These are phyloP conservation scores for Seriola dumerili DNA, from an alignment of 2,113 vertebrate genomes.

Conservation along the genomic window DNA sequence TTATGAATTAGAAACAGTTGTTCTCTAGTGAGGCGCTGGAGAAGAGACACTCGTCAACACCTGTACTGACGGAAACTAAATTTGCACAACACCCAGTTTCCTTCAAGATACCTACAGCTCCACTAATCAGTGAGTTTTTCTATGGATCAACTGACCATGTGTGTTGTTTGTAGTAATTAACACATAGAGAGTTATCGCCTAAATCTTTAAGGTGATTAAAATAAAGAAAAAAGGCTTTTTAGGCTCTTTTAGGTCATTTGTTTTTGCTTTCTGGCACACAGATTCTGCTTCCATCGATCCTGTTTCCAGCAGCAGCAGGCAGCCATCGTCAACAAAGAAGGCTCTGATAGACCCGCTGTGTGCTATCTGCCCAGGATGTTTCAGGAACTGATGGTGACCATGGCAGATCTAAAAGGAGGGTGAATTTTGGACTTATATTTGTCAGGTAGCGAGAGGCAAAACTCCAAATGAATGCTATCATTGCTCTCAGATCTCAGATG, in stretches of 20 bases:
- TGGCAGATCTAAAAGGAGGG: not conserved
- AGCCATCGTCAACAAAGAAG: constrained; percentile 7
- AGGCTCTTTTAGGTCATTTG: not conserved
- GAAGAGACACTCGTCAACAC: constrained; percentile 18
- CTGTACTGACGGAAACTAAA: not conserved
- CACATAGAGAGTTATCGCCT: not conserved
- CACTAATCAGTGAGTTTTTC: not conserved
- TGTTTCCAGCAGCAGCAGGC: constrained; percentile 1
- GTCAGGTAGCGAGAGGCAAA: not conserved
- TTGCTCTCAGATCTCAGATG: not conserved
- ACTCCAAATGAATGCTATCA: not conserved
- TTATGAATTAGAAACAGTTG: not conserved
- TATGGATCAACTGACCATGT: not conserved
- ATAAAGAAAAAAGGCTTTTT: not conserved
- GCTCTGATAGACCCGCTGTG: not conserved
- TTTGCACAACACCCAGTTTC: constrained; percentile 3
- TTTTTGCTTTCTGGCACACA: not conserved
- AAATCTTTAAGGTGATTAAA: not conserved
- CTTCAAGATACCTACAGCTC: not conserved
- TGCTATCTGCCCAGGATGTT: not conserved
- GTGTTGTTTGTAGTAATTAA: not conserved
- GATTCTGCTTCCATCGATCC: not conserved
- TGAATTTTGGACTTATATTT: constrained; percentile 11
- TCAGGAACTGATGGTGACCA: constrained; percentile 8
- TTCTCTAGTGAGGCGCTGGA: constrained; percentile 7